Conservation (phyloP, 2,888 invertebrate species). For the Slavum lentiscoides region DNA sequence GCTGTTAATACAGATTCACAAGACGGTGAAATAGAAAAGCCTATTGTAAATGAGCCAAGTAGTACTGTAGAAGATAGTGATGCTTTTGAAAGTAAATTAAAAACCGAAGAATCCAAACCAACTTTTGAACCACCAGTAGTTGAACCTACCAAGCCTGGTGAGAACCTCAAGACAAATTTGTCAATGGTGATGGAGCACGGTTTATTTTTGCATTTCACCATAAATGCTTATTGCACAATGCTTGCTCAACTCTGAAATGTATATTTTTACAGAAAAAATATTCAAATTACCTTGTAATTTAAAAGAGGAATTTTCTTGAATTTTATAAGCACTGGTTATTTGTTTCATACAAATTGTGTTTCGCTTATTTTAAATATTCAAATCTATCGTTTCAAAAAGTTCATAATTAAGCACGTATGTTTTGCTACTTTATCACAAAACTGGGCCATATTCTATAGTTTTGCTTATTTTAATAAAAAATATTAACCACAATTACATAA, state of each 20-base stretch:
- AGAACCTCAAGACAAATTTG: conserved; percentile 25
- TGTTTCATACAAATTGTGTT: conserved; percentile 20
- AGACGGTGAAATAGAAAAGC: conserved; percentile 6
- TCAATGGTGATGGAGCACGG: conserved; percentile 20
- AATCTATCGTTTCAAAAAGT: neutral
- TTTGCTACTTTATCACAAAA: neutral
- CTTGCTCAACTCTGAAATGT: conserved; percentile 11
- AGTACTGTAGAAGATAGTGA: neutral
- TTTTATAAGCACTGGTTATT: conserved; percentile 21
- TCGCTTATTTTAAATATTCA: conserved; percentile 26
- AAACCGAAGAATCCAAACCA: conserved; percentile 17
- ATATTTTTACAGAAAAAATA: conserved; percentile 23
- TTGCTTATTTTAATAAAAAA: neutral
- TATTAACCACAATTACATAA: neutral
- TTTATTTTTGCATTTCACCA: neutral
- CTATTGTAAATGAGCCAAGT: neutral
- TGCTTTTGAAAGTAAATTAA: conserved; percentile 26
- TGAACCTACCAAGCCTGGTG: conserved; percentile 41
- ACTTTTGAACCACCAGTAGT: conserved; percentile 4
- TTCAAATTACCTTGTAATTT: neutral
- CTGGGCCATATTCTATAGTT: neutral
- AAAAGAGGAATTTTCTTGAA: neutral
- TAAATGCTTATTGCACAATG: conserved; percentile 37
- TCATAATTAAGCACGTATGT: conserved; percentile 18
- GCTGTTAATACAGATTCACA: conserved; percentile 16